A percentile compares a stretch with the other conserved stretches of the same genome.
Evolutionary conservation across 2,888 invertebrate species (phyloP).

Genomic region (Tipula lateralis): DNA sequence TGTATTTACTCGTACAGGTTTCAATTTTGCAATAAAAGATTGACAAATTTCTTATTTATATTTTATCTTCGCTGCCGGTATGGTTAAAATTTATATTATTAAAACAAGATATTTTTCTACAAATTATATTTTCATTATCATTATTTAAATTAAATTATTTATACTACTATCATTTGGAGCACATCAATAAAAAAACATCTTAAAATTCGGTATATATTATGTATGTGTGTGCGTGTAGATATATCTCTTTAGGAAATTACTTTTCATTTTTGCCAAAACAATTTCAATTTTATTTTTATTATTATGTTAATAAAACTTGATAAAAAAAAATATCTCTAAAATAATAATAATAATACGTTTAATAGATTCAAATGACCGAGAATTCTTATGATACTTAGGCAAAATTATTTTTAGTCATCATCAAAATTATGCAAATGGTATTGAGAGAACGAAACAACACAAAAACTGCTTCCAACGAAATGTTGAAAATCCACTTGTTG

Average conservation of each 20-base stretch:
- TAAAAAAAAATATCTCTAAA: not conserved
- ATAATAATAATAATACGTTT: slow-evolving; percentile 3
- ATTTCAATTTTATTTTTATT: not conserved
- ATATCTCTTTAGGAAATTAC: not conserved
- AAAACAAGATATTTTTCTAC: not conserved
- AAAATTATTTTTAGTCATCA: not conserved
- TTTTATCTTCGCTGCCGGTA: no score
- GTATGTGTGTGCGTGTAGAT: not conserved
- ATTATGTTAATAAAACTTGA: not conserved
- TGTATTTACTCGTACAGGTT: no score
- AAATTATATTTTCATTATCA: not conserved
- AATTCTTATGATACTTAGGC: slow-evolving; percentile 13
- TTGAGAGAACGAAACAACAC: not conserved
- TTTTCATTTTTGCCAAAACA: not conserved
- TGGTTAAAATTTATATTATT: not conserved
- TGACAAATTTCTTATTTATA: no score
- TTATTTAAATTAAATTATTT: not conserved
- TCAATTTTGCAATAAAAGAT: no score
- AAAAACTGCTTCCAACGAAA: not conserved
- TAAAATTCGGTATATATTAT: no score
- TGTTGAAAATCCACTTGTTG: slow-evolving; percentile 24
- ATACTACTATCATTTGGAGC: not conserved
- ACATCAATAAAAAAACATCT: not conserved
- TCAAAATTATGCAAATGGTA: slow-evolving; percentile 11
- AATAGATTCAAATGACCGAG: slow-evolving; percentile 6